Evolutionary conservation across 2,797 vertebrate species (phyloP).

Genomic region (Harpagifer antarcticus): DNA sequence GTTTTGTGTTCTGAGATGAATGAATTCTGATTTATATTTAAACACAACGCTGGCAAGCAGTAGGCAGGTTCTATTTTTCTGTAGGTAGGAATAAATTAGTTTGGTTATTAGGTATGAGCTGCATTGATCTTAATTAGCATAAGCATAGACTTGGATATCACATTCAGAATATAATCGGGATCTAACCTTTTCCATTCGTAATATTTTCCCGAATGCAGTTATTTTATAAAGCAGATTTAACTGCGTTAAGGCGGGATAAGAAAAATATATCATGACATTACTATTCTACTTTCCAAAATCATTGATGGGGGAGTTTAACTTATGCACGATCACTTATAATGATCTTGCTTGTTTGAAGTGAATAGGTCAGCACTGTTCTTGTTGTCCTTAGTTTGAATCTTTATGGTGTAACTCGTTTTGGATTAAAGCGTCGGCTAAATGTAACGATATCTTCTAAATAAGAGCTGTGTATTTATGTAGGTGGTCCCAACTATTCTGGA

Average conservation of each 20-base stretch:
- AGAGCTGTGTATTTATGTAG: slow-evolving; percentile 71
- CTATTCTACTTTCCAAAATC: neutral
- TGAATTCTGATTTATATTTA: neutral
- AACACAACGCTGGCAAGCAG: neutral
- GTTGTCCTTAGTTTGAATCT: no score
- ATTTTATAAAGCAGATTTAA: neutral
- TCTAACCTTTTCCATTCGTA: neutral
- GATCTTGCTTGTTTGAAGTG: no score
- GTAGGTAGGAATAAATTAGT: neutral
- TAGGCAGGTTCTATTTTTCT: neutral
- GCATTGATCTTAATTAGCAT: neutral
- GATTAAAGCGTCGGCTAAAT: no score
- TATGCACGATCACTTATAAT: no score
- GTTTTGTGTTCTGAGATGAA: no score
- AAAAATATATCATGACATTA: neutral
- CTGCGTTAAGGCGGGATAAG: neutral
- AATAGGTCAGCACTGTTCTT: no score
- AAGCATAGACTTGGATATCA: neutral
- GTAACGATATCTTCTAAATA: neutral
- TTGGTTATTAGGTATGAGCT: neutral
- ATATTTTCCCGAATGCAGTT: neutral
- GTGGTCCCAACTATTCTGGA: slow-evolving; percentile 97
- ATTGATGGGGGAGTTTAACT: neutral
- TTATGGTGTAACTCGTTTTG: no score
- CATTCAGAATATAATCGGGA: neutral